Base-by-base conservation (phyloP, 2,113 vertebrate species). In the Sialia sialis region DNA sequence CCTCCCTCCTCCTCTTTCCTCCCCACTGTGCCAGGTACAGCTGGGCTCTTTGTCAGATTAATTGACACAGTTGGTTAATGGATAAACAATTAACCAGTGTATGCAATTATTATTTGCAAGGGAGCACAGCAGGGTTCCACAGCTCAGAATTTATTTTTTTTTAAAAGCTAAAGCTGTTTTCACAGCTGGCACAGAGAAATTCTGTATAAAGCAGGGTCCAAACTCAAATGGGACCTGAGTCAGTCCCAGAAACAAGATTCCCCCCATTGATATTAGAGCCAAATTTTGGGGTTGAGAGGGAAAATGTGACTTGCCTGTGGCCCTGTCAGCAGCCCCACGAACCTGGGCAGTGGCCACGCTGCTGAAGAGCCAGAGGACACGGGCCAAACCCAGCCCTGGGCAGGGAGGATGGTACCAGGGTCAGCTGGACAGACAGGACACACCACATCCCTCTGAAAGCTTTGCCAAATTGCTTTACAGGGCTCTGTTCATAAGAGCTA, bases 71-170 rank as follows among this genome's bases (percentile, higher is more conserved):
- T 13, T 23, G 6, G 92, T 94, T 95, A 97, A 96, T 94, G 94
- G 83, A 66, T 96, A 90, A 96, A 95, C 95, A 93, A 95, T 96
- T 96, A 96, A 95, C 89, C 60, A 88, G 52, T 49, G 70, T 59
- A 36, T 22, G 30, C 43, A 58, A 46, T 1, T 13, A 78, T 58
- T 92, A 91, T 41, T 77, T 87, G 62, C 70, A 68, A 32, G 56
- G 38, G 38, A 79, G 15, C n/a, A 7, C 87, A 87, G 63, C 46
- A 74, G 17, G 32, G n/a, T 87, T 91, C 54, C 67, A 23, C n/a
- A 91, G 73, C 84, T 83, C 66, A 5, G 15, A 38, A 34, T 3
- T 49, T 44, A 19, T n/a, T 69, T 75, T 77, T 25, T n/a, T 69
- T 59, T 78, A 51, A n/a, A 7, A 77, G 63, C 55, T 74, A 27